Evolutionary conservation across 53 echinoderm and acorn worm species (phyloP), one percentile per base, ranked within the genome.

Genomic region (Henricia sp.): DNA sequence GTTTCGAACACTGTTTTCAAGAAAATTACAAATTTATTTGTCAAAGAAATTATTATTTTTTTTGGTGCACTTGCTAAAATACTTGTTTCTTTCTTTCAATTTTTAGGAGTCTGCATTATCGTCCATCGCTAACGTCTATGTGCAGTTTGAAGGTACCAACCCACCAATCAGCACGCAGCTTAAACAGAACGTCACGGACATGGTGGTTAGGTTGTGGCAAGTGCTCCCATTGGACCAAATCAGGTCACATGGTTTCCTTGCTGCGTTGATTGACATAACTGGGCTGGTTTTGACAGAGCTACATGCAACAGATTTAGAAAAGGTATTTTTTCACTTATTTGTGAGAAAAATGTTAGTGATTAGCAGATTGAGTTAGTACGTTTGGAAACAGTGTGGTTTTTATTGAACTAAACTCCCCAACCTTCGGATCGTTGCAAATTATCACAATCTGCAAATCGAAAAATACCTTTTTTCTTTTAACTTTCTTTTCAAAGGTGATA

Each of bases 171-270:
- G 43, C 68, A 70, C 20, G 14, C 65, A 37, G 40, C 84, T 84
- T 42, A 71, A 53, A 39, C 50, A 87, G 60, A 43, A 65, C 12
- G 53, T 88, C 26, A 74, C 28, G 53, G 43, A 68, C 44, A 83
- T 70, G 41, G 86, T 89, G 3, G 72, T 39, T 44, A 42, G 42
- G 37, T 46, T 92, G 55, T 89, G 86, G 90, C 59, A 83, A 82
- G 68, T 29, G 12, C 62, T 89, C 48, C 90, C 93, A 86, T 86
- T 92, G 89, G 93, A 86, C 84, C 86, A 74, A 70, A 63, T 92
- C 44, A 69, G 70, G 21, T 86, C 93, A 73, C 59, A 67, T 60
- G 66, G 69, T 59, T 34, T 67, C 0, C 38, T 86, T 12, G 42
- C 63, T 52, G 37, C 41, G 39, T 68, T 92, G 23, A 59, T 86